Percentiles rank a stretch among this genome's conserved stretches.
These are phyloP conservation scores for Amphibalanus amphitrite DNA, from an alignment of 1,140 invertebrate species.

Conservation along the genomic window DNA sequence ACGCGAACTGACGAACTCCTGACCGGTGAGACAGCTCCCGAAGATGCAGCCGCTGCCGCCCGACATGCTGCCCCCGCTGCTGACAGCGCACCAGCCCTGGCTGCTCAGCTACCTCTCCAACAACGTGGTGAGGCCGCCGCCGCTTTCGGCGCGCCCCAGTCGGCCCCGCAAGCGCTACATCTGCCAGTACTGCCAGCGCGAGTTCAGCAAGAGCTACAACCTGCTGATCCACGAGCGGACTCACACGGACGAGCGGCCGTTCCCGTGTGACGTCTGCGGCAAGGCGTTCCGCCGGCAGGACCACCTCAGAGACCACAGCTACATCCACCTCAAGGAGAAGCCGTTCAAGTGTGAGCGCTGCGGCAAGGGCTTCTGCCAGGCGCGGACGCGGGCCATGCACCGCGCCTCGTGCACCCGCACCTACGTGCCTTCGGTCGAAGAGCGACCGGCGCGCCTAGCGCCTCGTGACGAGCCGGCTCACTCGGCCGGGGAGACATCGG, in stretches of 20 bases:
- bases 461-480: background rate
- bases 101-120: background rate
- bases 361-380: conserved; percentile 38
- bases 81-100: background rate
- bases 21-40: too few relatives aligned
- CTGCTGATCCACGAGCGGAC: conserved; percentile 92
- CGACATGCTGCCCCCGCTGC: background rate
- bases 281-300: conserved; percentile 42
- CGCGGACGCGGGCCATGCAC: conserved; percentile 13
- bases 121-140: background rate
- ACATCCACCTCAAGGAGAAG: conserved; percentile 17
- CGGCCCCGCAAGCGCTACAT: conserved; percentile 95
- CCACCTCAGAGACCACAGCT: conserved; percentile 28
- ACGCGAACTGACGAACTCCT: too few relatives aligned
- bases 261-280: conserved; percentile 93
- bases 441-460: too few relatives aligned
- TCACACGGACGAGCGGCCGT: conserved; percentile 94
- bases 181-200: conserved; percentile 90
- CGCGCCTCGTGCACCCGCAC: background rate
- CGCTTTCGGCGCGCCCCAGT: conserved; percentile 28
- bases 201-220: conserved; percentile 99
- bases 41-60: background rate
- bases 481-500: background rate
- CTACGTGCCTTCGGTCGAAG: too few relatives aligned
- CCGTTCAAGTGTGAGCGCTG: conserved; percentile 43